Evolutionary conservation across 1,140 invertebrate species (phyloP).

Genomic region (Heterodera carotae): DNA sequence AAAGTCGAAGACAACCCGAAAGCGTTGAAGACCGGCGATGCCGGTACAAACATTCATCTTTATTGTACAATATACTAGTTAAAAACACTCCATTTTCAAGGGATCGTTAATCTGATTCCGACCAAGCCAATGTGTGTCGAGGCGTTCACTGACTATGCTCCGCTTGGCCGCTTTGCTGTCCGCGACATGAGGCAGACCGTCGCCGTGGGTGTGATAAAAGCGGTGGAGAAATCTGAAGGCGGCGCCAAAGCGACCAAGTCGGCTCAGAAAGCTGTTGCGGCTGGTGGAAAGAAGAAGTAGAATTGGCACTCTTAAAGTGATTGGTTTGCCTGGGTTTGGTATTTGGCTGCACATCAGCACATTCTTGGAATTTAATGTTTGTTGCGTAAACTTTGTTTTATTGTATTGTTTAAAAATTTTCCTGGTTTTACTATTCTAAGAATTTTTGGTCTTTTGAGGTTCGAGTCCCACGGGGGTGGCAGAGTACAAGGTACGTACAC

Average conservation of each 20-base stretch:
- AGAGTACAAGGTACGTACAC: too few species aligned
- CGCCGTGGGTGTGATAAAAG: slow-evolving; percentile 93
- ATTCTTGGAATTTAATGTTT: too few species aligned
- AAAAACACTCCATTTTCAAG: slow-evolving; percentile 3
- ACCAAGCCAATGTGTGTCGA: slow-evolving; percentile 96
- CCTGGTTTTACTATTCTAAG: too few species aligned
- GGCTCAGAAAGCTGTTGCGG: slow-evolving; percentile 35
- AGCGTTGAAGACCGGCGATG: slow-evolving; percentile 91
- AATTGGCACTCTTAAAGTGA: not conserved
- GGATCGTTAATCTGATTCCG: slow-evolving; percentile 79
- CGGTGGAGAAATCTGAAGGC: slow-evolving; percentile 50
- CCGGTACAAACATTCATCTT: slow-evolving; percentile 77
- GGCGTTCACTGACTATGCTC: slow-evolving; percentile 94
- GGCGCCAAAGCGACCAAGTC: slow-evolving; percentile 50
- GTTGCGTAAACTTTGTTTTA: too few species aligned
- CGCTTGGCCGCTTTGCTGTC: slow-evolving; percentile 94
- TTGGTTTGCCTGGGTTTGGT: too few species aligned
- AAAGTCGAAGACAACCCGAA: slow-evolving; percentile 70
- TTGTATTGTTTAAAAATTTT: too few species aligned
- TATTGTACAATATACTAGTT: too few species aligned
- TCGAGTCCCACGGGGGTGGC: too few species aligned
- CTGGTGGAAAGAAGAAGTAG: slow-evolving; percentile 36
- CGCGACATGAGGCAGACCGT: slow-evolving; percentile 99
- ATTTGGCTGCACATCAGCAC: too few species aligned
- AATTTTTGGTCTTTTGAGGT: too few species aligned